Conservation (phyloP, 1,140 invertebrate genomes). For the Trissolcus basalis region DNA sequence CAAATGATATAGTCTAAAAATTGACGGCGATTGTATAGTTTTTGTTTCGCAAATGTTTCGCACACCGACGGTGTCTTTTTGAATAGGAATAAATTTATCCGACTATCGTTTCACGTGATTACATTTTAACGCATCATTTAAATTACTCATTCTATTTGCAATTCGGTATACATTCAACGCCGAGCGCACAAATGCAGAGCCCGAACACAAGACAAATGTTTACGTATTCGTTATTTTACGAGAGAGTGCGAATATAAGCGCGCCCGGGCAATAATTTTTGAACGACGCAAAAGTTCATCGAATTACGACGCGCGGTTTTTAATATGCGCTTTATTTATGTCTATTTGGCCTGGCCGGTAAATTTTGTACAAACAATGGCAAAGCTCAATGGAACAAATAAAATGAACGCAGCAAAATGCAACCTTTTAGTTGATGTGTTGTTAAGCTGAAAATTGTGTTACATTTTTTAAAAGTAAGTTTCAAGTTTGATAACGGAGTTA, state of each 20-base stretch:
- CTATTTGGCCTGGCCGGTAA: background rate
- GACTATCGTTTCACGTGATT: constrained; percentile 35
- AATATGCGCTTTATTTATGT: constrained; percentile 12
- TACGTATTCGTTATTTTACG: constrained; percentile 47
- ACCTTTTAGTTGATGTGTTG: too few relatives aligned
- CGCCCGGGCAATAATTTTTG: constrained; percentile 27
- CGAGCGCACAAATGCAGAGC: constrained; percentile 26
- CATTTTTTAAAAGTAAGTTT: too few relatives aligned
- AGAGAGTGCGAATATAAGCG: constrained; percentile 5
- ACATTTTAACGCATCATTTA: constrained; percentile 52
- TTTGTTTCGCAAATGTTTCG: background rate
- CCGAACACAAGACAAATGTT: constrained; percentile 48
- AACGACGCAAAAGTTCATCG: constrained; percentile 15
- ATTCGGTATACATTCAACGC: constrained; percentile 35
- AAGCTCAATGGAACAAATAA: too few relatives aligned
- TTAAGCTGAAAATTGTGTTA: too few relatives aligned
- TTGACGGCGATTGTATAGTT: too few relatives aligned
- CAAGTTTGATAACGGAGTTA: too few relatives aligned
- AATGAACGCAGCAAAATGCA: too few relatives aligned
- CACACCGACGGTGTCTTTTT: constrained; percentile 2
- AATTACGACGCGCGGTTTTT: constrained; percentile 13
- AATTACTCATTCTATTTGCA: constrained; percentile 48
- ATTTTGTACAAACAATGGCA: background rate
- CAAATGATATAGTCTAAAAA: too few relatives aligned
- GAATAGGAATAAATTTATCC: constrained; percentile 25